phyloP scores from a whole-genome alignment of 2,888 invertebrate species.

The Pristionchus fissidentatus region DNA sequence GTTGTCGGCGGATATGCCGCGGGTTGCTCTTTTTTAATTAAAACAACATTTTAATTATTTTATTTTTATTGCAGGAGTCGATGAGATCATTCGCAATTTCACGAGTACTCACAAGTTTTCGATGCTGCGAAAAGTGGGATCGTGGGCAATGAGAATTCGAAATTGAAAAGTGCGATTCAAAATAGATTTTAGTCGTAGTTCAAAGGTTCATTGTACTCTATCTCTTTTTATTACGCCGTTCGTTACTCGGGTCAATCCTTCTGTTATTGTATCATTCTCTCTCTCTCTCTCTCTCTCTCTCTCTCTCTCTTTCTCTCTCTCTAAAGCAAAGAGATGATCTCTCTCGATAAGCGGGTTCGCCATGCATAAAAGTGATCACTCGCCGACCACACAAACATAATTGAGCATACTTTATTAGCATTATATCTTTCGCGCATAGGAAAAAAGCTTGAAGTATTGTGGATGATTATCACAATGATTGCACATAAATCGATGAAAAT shows the following conservation, averaged over 20 bases:
- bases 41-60: neutral
- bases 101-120: neutral
- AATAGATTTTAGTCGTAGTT: too few species aligned
- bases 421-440: neutral
- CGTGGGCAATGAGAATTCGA: constrained; percentile 32
- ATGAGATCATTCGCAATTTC: constrained; percentile 31
- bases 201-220: neutral
- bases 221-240: neutral
- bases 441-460: neutral
- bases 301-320: constrained; percentile 7
- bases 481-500: constrained; percentile 34
- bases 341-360: constrained; percentile 40
- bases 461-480: constrained; percentile 36
- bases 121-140: constrained; percentile 21
- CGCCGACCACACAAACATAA: neutral
- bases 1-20: constrained; percentile 18
- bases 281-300: constrained; percentile 4
- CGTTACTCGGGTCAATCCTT: neutral
- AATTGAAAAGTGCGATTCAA: neutral
- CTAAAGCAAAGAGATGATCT: neutral
- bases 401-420: neutral
- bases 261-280: constrained; percentile 4
- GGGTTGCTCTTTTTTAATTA: neutral
- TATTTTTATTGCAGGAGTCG: neutral
- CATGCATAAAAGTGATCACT: neutral